Evolutionary conservation across 2,797 vertebrate species (phyloP).

Genomic region (Lutjanus argentimaculatus): DNA sequence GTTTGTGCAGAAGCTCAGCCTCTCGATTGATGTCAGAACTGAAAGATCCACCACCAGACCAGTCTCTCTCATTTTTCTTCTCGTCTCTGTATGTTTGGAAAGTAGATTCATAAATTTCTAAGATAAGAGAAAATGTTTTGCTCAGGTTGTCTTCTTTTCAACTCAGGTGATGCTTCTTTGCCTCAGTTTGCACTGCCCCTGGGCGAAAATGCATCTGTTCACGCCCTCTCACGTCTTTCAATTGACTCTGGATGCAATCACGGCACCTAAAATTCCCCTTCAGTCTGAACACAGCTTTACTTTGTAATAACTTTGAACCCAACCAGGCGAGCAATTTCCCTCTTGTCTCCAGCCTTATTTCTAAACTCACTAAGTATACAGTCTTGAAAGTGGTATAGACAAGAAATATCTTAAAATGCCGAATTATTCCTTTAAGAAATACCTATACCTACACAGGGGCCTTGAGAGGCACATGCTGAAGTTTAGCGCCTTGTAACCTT

Average conservation of each 20-base stretch:
- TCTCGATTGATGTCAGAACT: not conserved
- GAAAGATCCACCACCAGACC: not conserved
- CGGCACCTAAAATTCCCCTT: not conserved
- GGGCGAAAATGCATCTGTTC: not conserved
- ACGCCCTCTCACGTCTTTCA: not conserved
- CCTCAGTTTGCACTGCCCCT: not conserved
- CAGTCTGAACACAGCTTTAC: not conserved
- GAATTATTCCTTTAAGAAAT: not conserved
- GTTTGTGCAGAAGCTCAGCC: not conserved
- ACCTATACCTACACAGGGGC: not conserved
- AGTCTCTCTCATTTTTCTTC: not conserved
- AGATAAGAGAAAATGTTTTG: not conserved
- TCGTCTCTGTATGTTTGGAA: no score
- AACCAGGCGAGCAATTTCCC: not conserved
- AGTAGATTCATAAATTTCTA: not conserved
- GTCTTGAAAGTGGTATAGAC: not conserved
- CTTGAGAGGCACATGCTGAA: constrained; percentile 20
- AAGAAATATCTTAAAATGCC: not conserved
- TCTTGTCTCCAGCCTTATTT: no score
- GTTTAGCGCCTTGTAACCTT: constrained; percentile 24
- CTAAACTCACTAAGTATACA: no score
- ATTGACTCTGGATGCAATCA: no score
- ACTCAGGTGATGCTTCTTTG: not conserved
- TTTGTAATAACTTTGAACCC: not conserved
- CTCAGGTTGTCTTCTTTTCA: not conserved